Conservation (phyloP, 1,140 invertebrate species). For the Papilio helenus region DNA sequence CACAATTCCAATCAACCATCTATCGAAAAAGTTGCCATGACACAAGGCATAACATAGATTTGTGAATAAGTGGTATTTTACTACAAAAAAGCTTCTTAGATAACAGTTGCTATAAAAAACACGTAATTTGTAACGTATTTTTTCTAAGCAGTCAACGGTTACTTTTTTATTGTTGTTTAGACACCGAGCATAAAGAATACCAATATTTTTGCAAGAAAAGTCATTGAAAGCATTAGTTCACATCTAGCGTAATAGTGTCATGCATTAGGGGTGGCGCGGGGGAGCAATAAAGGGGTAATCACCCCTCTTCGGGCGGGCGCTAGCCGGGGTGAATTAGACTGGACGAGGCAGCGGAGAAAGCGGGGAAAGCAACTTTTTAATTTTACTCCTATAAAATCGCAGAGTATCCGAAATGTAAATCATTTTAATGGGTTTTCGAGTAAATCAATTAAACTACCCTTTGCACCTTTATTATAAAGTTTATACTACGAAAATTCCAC, state of each 20-base stretch:
- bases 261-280: slow-evolving; percentile 68
- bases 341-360: slow-evolving; percentile 42
- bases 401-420: slow-evolving; percentile 19
- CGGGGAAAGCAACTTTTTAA: slow-evolving; percentile 32
- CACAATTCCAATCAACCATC: too few relatives aligned
- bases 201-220: slow-evolving; percentile 69
- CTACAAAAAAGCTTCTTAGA: not conserved
- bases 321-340: slow-evolving; percentile 49
- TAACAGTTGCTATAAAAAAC: too few relatives aligned
- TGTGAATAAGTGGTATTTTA: not conserved
- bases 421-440: slow-evolving; percentile 29
- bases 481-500: not conserved
- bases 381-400: slow-evolving; percentile 22
- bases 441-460: slow-evolving; percentile 15
- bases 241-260: slow-evolving; percentile 73
- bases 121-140: not conserved
- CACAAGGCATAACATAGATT: too few relatives aligned
- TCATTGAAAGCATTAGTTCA: slow-evolving; percentile 69
- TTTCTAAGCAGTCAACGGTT: not conserved
- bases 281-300: slow-evolving; percentile 76
- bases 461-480: slow-evolving; percentile 24
- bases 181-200: slow-evolving; percentile 42
- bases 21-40: too few relatives aligned
- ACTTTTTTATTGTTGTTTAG: slow-evolving; percentile 20
- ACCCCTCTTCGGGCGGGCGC: slow-evolving; percentile 59